Conservation (phyloP, 2,113 vertebrate species). For the Aviceda subcristata region DNA sequence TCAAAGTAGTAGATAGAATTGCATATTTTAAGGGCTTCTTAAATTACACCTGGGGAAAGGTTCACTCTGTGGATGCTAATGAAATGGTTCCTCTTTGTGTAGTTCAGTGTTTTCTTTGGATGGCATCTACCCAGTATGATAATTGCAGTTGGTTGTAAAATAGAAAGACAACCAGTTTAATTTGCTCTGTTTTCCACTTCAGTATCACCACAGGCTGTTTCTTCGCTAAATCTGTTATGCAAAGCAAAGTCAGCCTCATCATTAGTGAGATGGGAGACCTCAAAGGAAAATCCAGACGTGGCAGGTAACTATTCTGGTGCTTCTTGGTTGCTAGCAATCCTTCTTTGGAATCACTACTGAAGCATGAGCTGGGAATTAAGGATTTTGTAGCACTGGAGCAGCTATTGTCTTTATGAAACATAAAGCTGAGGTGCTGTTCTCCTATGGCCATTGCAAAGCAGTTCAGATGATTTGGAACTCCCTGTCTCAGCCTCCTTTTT, state of each 20-base stretch:
- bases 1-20: background rate
- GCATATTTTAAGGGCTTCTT: slow-evolving; percentile 5
- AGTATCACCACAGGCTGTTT: background rate
- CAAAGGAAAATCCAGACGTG: background rate
- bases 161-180: background rate
- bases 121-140: background rate
- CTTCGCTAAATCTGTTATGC: background rate
- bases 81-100: background rate
- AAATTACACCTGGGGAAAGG: background rate
- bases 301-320: background rate
- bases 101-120: background rate
- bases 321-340: background rate
- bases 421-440: background rate
- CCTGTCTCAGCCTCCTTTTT: background rate
- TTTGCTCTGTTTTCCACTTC: background rate
- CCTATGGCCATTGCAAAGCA: background rate
- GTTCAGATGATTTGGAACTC: background rate
- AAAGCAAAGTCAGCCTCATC: background rate
- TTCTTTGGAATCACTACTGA: background rate
- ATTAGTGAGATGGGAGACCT: background rate
- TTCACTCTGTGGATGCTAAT: background rate
- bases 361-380: background rate
- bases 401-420: background rate
- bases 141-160: background rate
- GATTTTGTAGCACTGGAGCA: background rate